Conservation (phyloP, 92 coral and sea anemone species). For the Porites rus region DNA sequence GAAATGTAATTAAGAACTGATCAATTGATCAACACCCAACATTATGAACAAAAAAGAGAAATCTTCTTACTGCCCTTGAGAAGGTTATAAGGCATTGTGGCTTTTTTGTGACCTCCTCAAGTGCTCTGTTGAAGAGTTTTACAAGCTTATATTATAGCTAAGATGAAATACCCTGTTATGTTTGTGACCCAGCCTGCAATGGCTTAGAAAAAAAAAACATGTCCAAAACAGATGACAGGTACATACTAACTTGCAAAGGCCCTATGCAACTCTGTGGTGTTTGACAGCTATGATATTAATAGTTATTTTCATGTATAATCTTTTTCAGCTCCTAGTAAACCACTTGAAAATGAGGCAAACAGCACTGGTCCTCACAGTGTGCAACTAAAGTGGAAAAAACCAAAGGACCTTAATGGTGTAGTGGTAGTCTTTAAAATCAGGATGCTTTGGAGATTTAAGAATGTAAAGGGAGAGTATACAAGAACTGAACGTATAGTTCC, state of each 20-base stretch:
- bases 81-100: no score
- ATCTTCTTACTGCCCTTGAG: no score
- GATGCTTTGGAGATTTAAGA: slow-evolving; percentile 63
- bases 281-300: no score
- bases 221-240: not conserved
- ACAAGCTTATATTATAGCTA: no score
- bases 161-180: not conserved
- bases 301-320: not conserved
- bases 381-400: slow-evolving; percentile 63
- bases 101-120: no score
- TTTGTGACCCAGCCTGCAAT: not conserved
- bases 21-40: no score
- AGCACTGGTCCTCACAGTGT: slow-evolving; percentile 45
- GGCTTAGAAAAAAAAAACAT: not conserved
- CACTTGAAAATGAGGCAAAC: slow-evolving; percentile 51
- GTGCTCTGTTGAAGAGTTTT: no score
- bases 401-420: slow-evolving; percentile 62
- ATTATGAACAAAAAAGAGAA: no score
- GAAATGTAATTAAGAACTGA: no score
- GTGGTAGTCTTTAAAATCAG: slow-evolving; percentile 49
- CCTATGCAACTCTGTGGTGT: no score
- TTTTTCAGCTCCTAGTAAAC: slow-evolving; percentile 67
- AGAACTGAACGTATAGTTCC: slow-evolving; percentile 39
- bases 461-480: slow-evolving; percentile 19
- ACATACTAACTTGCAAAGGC: no score